These are phyloP conservation scores for Gulo gulo DNA, from an alignment of 2,113 vertebrate genomes.

Conservation along the genomic window DNA sequence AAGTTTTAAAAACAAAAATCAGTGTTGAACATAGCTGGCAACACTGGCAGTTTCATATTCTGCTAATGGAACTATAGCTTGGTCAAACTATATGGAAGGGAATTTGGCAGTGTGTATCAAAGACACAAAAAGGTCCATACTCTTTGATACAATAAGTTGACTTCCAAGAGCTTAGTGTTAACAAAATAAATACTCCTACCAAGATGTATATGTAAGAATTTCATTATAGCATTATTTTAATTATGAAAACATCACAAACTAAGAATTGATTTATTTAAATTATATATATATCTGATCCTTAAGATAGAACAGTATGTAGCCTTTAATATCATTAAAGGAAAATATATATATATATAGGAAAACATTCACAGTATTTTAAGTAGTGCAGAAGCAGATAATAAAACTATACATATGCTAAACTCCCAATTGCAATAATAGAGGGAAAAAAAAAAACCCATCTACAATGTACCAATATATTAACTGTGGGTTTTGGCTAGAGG, in stretches of 20 bases:
- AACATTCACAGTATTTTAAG: slow-evolving; percentile 16
- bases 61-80: not conserved
- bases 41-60: not conserved
- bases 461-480: slow-evolving; percentile 1
- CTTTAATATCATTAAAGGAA: slow-evolving; percentile 23
- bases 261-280: slow-evolving; percentile 22
- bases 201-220: not conserved
- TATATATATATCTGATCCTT: not conserved
- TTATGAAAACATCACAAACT: not conserved
- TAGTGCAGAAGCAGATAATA: not conserved
- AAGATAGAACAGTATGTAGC: not conserved
- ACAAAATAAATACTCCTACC: slow-evolving; percentile 1
- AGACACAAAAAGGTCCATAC: not conserved
- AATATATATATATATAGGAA: not conserved
- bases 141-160: not conserved
- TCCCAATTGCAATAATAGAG: not conserved
- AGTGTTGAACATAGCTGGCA: not conserved
- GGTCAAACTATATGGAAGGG: not conserved
- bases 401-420: not conserved
- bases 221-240: not conserved
- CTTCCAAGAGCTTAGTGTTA: not conserved
- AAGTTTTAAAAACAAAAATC: slow-evolving; percentile 1
- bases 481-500: not conserved
- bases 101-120: not conserved
- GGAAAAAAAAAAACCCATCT: not conserved